Percentiles rank a stretch among this genome's conserved stretches.
These are phyloP conservation scores for Osmerus eperlanus DNA, from an alignment of 2,113 vertebrate genomes.

Conservation along the genomic window DNA sequence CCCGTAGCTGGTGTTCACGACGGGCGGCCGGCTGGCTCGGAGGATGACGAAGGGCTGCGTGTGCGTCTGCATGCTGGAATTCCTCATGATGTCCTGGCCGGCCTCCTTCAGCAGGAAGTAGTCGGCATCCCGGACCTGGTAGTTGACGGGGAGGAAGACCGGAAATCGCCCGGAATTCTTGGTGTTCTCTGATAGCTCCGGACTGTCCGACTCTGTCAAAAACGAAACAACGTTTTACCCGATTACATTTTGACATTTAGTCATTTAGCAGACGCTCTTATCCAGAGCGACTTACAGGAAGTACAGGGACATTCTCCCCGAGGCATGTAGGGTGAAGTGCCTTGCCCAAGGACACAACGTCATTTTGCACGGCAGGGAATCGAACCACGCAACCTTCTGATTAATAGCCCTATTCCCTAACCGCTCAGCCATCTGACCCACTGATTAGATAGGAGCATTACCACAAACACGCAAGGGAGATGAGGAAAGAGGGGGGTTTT, in stretches of 20 bases:
- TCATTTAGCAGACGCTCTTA: too few species aligned
- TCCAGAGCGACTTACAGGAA: too few species aligned
- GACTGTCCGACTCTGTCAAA: conserved; percentile 77
- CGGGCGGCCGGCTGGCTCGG: conserved; percentile 73
- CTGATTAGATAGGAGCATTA: not conserved
- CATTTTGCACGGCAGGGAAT: too few species aligned
- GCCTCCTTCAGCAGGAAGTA: conserved; percentile 88
- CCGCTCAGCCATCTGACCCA: too few species aligned
- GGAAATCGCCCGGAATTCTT: conserved; percentile 80
- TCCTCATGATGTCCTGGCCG: conserved; percentile 91
- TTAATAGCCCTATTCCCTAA: too few species aligned
- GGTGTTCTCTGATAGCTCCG: conserved; percentile 75
- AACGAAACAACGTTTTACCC: conserved; percentile 8
- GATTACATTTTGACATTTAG: not conserved
- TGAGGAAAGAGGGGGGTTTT: too few species aligned
- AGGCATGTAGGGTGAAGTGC: too few species aligned
- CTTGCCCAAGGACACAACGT: too few species aligned
- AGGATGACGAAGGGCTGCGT: conserved; percentile 87
- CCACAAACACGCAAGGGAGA: not conserved
- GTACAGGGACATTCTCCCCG: too few species aligned
- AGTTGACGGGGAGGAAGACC: conserved; percentile 83
- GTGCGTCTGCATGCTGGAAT: conserved; percentile 85
- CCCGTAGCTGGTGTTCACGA: conserved; percentile 80
- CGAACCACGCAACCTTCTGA: too few species aligned
- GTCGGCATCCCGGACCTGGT: conserved; percentile 79